A percentile compares a stretch with the other conserved stretches of the same genome.
phyloP scores from a whole-genome alignment of 2,888 invertebrate genomes.

The Crematogaster levior region DNA sequence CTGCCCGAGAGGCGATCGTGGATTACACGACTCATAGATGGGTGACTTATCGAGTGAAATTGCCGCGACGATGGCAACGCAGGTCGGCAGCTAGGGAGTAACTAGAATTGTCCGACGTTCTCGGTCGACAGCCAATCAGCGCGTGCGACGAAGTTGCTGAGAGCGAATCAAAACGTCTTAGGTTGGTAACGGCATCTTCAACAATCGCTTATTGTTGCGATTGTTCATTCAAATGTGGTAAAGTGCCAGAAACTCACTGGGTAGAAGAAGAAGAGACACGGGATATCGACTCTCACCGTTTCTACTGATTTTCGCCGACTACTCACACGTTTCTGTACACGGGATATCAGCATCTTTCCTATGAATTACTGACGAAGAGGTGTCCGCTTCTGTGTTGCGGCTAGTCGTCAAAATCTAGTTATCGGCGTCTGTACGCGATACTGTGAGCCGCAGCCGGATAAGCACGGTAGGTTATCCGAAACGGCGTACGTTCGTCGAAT shows the following conservation, averaged over 20 bases:
- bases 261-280: neutral
- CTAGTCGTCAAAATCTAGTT: no score
- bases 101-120: neutral
- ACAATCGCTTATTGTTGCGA: neutral
- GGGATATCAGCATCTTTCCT: neutral
- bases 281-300: neutral
- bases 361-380: neutral
- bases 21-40: neutral
- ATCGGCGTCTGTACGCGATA: no score
- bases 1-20: slow-evolving; percentile 23
- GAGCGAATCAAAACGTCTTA: no score
- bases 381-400: neutral
- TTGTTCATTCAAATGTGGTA: neutral
- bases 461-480: neutral
- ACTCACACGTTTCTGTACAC: neutral
- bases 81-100: neutral
- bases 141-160: neutral
- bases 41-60: no score
- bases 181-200: neutral
- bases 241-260: neutral
- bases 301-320: neutral
- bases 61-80: no score
- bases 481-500: neutral
- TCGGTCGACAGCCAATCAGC: neutral
- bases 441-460: neutral